Conservation (phyloP, 2,113 vertebrate genomes). For the Chaenogobius annularis region DNA sequence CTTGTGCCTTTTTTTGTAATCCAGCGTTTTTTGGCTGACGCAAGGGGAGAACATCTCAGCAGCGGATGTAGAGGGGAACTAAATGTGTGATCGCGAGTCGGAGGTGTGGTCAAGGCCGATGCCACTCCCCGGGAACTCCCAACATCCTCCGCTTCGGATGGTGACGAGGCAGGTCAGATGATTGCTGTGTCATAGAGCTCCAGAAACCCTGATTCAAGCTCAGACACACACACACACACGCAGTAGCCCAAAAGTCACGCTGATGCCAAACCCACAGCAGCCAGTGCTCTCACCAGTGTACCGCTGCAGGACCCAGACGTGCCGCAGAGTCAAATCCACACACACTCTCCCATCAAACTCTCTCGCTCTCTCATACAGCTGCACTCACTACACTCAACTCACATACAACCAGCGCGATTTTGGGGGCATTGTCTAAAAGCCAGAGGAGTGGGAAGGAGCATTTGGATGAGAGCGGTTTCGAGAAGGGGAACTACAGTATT, state of each 20-base stretch:
- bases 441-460: constrained; percentile 67
- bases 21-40: constrained; percentile 11
- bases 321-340: constrained; percentile 61
- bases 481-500: constrained; percentile 10
- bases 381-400: constrained; percentile 49
- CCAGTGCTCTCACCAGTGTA: constrained; percentile 42
- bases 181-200: constrained; percentile 85
- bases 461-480: constrained; percentile 47
- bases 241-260: constrained; percentile 27
- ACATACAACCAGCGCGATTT: constrained; percentile 57
- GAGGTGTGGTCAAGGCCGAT: constrained; percentile 70
- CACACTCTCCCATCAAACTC: constrained; percentile 32
- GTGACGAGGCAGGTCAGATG: constrained; percentile 86
- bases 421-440: constrained; percentile 69
- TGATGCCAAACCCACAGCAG: constrained; percentile 27
- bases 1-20: constrained; percentile 20
- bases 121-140: constrained; percentile 74
- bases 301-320: constrained; percentile 61
- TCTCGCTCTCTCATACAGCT: constrained; percentile 52
- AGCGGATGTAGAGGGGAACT: constrained; percentile 15
- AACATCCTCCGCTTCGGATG: constrained; percentile 61
- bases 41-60: constrained; percentile 5
- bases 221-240: constrained; percentile 21
- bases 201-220: constrained; percentile 48
- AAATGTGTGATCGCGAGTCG: constrained; percentile 22